phyloP scores from a whole-genome alignment of 2,797 vertebrate species.

The Ptychobarbus kaznakovi region DNA sequence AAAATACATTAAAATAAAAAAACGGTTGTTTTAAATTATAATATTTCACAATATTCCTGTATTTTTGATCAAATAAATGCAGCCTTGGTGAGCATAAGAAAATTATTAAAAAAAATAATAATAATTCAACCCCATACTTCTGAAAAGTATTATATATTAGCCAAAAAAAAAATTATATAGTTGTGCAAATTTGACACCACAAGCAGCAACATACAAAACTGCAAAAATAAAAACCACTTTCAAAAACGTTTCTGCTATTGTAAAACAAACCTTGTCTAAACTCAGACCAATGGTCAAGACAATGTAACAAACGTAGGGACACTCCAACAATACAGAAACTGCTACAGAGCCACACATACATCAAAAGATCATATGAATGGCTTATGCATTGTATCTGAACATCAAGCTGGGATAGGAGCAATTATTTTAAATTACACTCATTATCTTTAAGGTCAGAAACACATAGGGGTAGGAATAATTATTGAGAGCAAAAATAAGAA shows the following conservation, averaged over 20 bases:
- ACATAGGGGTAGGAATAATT: neutral
- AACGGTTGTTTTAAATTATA: neutral
- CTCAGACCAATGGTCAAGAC: neutral
- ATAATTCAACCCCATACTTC: too few relatives aligned
- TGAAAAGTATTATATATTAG: too few relatives aligned
- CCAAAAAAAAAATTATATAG: neutral
- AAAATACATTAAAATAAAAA: neutral
- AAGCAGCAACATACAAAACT: neutral
- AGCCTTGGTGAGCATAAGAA: neutral
- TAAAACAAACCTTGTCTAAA: neutral
- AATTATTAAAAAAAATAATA: neutral
- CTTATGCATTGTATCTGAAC: neutral
- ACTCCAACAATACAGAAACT: neutral
- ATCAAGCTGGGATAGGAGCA: neutral
- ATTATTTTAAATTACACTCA: neutral
- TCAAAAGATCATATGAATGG: neutral
- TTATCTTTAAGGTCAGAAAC: neutral
- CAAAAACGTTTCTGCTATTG: neutral
- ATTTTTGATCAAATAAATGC: too few relatives aligned
- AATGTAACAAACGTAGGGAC: neutral
- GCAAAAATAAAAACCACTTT: neutral
- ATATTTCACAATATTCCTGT: too few relatives aligned
- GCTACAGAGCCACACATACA: neutral
- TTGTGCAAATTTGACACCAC: neutral
- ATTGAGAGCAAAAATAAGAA: neutral